A percentile compares a stretch with the other conserved stretches of the same genome.
phyloP scores from a whole-genome alignment of 2,113 vertebrate species.

The Brachionichthys hirsutus region DNA sequence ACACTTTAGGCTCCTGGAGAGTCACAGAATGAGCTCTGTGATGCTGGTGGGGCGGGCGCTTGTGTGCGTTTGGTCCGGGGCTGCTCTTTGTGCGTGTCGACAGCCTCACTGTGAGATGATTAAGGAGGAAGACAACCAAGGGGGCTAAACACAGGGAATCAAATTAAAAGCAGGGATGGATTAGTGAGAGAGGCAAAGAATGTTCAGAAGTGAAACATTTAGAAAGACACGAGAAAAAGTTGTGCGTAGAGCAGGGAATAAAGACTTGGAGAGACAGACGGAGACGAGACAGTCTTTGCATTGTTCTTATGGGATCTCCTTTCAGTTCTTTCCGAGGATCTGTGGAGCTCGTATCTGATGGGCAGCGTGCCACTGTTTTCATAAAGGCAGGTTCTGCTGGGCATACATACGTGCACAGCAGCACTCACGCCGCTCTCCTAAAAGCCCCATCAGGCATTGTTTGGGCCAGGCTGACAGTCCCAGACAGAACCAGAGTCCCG shows the following conservation, averaged over 20 bases:
- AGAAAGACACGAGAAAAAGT: slow-evolving; percentile 34
- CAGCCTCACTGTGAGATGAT: slow-evolving; percentile 67
- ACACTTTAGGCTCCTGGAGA: slow-evolving; percentile 31
- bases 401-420: slow-evolving; percentile 73
- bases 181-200: slow-evolving; percentile 57
- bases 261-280: slow-evolving; percentile 15
- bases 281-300: slow-evolving; percentile 31
- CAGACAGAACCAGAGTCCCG: slow-evolving; percentile 54
- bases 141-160: slow-evolving; percentile 63
- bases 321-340: slow-evolving; percentile 43
- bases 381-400: slow-evolving; percentile 73
- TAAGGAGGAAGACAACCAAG: slow-evolving; percentile 65
- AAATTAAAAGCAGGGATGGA: slow-evolving; percentile 66
- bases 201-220: slow-evolving; percentile 42
- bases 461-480: slow-evolving; percentile 65
- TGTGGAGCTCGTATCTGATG: slow-evolving; percentile 67
- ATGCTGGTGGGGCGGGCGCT: slow-evolving; percentile 13
- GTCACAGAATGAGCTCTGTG: slow-evolving; percentile 4
- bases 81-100: slow-evolving; percentile 57
- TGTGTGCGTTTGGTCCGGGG: slow-evolving; percentile 60
- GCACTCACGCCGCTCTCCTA: slow-evolving; percentile 70
- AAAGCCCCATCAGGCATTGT: slow-evolving; percentile 66
- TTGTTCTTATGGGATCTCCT: slow-evolving; percentile 20
- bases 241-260: slow-evolving; percentile 2
- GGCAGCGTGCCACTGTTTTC: slow-evolving; percentile 73